These are phyloP conservation scores for Diploscapter pachys DNA, from an alignment of 1,140 invertebrate species.

Conservation along the genomic window DNA sequence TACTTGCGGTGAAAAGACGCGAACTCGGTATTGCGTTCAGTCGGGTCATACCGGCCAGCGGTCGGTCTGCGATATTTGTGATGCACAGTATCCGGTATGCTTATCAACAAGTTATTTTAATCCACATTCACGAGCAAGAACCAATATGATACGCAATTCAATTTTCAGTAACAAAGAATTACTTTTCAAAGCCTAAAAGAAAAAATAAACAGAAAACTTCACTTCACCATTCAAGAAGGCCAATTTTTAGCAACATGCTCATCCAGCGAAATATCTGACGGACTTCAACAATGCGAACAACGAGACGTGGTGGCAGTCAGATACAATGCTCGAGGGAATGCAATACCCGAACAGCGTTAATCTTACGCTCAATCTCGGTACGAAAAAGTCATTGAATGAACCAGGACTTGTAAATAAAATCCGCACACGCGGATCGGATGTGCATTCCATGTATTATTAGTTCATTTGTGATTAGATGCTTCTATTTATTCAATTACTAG, in stretches of 20 bases:
- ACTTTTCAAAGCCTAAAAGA: background rate
- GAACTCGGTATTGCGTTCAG: conserved; percentile 79
- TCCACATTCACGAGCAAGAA: background rate
- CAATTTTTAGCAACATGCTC: conserved; percentile 63
- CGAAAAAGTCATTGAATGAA: background rate
- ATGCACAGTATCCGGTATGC: conserved; percentile 33
- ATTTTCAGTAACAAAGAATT: conserved; percentile 26
- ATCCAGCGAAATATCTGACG: conserved; percentile 77
- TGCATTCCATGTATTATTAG: background rate
- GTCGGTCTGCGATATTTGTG: conserved; percentile 51
- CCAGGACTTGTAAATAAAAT: background rate
- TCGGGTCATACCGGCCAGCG: conserved; percentile 40
- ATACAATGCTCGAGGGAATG: conserved; percentile 88
- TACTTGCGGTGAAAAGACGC: conserved; percentile 77
- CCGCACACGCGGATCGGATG: conserved; percentile 63
- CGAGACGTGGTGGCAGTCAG: conserved; percentile 96
- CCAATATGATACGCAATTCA: conserved; percentile 3
- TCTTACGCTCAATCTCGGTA: conserved; percentile 76
- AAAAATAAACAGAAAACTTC: conserved; percentile 62
- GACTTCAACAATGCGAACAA: conserved; percentile 84
- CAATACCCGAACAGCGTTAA: conserved; percentile 86
- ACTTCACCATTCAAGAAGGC: conserved; percentile 67
- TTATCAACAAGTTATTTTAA: background rate
- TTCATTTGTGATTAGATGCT: background rate
- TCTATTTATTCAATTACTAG: too few relatives aligned